A percentile compares a stretch with the other conserved stretches of the same genome.
Conservation (phyloP, 1,140 invertebrate species). For the Dufourea novaeangliae region DNA sequence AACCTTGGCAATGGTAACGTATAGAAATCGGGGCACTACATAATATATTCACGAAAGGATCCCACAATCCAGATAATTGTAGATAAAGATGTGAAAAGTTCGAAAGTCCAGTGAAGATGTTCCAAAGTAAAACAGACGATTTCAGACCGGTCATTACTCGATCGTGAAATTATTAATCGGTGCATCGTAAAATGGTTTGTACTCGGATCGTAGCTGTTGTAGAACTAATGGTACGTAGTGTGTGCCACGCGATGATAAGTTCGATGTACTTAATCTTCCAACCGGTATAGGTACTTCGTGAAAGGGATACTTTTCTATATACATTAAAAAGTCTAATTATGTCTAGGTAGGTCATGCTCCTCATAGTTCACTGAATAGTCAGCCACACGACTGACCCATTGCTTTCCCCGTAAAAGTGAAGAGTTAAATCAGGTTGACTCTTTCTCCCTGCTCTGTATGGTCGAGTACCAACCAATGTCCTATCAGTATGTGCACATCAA, state of each 20-base stretch:
- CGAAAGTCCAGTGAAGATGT: not conserved
- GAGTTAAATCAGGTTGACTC: conserved; percentile 75
- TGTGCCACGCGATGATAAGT: not conserved
- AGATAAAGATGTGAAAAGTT: not conserved
- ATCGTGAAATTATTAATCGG: not conserved
- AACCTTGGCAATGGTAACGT: conserved; percentile 35
- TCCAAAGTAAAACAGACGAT: not conserved
- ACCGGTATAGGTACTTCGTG: not conserved
- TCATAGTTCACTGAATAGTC: conserved; percentile 52
- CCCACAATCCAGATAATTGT: not conserved
- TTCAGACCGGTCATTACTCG: not conserved
- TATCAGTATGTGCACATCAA: conserved; percentile 66
- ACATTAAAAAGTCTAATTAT: conserved; percentile 47
- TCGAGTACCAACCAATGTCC: conserved; percentile 73
- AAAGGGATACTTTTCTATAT: conserved; percentile 23
- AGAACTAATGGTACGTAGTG: not conserved
- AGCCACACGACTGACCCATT: conserved; percentile 60
- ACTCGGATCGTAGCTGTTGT: no score
- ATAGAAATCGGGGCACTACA: conserved; percentile 38
- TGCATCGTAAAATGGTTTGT: no score
- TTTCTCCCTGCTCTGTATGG: conserved; percentile 74
- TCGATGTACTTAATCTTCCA: not conserved
- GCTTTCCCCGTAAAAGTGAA: conserved; percentile 71
- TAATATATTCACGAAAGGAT: conserved; percentile 10
- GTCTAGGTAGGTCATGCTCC: conserved; percentile 51